phyloP scores from a whole-genome alignment of 2,797 vertebrate species.

The Pelodytes ibericus region DNA sequence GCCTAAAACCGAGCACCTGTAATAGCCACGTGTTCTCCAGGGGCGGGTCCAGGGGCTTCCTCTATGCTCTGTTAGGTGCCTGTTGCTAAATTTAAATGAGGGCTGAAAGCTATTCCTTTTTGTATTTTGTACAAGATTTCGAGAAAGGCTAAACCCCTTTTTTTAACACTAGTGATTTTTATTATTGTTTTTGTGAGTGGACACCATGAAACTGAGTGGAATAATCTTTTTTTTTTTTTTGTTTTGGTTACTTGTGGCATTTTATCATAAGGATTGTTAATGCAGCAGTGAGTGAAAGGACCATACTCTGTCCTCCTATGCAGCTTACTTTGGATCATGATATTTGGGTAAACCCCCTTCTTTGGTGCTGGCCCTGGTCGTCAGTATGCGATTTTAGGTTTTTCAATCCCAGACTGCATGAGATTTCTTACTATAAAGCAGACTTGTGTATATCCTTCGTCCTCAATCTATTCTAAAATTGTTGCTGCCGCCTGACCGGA shows the following conservation, averaged over 20 bases:
- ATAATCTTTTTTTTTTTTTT: neutral
- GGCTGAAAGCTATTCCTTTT: conserved; percentile 70
- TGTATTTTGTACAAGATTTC: conserved; percentile 78
- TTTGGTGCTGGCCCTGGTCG: neutral
- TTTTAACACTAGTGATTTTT: conserved; percentile 72
- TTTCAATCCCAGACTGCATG: neutral
- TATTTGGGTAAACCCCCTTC: neutral
- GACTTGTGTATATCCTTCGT: neutral
- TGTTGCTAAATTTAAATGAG: conserved; percentile 60
- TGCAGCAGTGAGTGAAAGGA: neutral
- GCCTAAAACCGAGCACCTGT: neutral
- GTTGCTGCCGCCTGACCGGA: neutral
- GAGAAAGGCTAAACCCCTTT: conserved; percentile 60
- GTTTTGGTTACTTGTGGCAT: neutral
- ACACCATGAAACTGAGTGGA: neutral
- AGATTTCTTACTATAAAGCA: neutral
- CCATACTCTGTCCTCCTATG: neutral
- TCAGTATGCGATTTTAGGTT: neutral
- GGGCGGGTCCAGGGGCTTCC: conserved; percentile 22
- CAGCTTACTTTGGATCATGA: conserved; percentile 4
- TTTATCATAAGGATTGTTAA: neutral
- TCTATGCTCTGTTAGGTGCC: conserved; percentile 36
- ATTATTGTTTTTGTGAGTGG: conserved; percentile 16
- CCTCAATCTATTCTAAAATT: neutral
- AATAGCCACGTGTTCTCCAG: neutral